These are phyloP conservation scores for Heliconius aoede DNA, from an alignment of 2,888 invertebrate species.

Conservation along the genomic window DNA sequence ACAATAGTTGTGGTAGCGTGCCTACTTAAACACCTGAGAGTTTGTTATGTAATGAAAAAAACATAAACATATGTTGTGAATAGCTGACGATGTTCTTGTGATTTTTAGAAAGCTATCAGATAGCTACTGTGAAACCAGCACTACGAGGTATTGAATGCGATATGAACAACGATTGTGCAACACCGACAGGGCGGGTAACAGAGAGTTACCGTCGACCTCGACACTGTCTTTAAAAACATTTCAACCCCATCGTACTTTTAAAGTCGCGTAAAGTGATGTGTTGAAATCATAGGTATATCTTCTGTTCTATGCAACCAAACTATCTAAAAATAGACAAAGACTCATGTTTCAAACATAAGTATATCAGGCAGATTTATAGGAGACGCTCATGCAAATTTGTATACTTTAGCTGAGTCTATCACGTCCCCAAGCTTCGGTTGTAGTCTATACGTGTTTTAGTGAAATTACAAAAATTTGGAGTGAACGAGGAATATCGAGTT, in stretches of 20 bases:
- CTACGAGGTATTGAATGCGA: background rate
- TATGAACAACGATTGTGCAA: background rate
- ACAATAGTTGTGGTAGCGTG: slow-evolving; percentile 38
- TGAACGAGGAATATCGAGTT: too few species aligned
- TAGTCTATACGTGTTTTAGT: background rate
- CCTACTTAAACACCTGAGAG: slow-evolving; percentile 31
- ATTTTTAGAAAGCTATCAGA: background rate
- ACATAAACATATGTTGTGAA: background rate
- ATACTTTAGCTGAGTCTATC: background rate
- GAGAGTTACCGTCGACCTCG: background rate
- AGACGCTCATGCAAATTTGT: background rate
- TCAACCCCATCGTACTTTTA: background rate
- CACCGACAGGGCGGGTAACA: too few species aligned
- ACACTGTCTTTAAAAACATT: background rate
- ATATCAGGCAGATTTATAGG: background rate
- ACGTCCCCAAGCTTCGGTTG: background rate
- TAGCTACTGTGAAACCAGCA: background rate
- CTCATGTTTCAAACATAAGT: background rate
- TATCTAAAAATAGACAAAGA: background rate
- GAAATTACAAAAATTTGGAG: too few species aligned
- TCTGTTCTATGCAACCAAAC: too few species aligned
- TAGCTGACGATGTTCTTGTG: background rate
- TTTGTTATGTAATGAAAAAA: slow-evolving; percentile 23
- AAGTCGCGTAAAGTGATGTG: background rate
- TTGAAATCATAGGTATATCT: background rate